Conservation (phyloP, 2,797 vertebrate species). For the Pseudochromis fuscus region DNA sequence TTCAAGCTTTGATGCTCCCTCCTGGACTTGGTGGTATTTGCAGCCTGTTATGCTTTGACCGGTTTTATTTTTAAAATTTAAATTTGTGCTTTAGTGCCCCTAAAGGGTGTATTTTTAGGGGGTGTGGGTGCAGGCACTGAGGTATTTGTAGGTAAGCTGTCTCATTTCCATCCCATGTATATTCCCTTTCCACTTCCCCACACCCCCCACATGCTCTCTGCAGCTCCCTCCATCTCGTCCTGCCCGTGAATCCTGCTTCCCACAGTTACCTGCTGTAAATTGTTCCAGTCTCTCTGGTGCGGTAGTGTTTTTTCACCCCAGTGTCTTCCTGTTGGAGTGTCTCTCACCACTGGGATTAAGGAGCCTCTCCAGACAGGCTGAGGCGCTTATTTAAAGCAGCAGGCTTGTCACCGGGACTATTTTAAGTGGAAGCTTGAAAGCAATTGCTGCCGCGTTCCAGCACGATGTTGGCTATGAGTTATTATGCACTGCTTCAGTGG, state of each 20-base stretch:
- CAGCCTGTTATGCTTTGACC: constrained; percentile 48
- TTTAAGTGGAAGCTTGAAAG: constrained; percentile 86
- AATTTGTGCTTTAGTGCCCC: constrained; percentile 51
- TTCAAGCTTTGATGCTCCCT: constrained; percentile 29
- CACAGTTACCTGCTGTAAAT: constrained; percentile 80
- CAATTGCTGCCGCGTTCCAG: constrained; percentile 78
- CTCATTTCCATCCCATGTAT: constrained; percentile 68
- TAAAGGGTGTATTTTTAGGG: constrained; percentile 55
- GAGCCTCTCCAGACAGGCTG: constrained; percentile 84
- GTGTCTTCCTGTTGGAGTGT: constrained; percentile 79
- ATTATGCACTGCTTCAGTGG: constrained; percentile 79
- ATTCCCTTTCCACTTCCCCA: constrained; percentile 52
- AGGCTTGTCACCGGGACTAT: constrained; percentile 84
- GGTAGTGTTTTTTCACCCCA: constrained; percentile 66
- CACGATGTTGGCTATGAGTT: constrained; percentile 81
- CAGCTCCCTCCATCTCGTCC: constrained; percentile 53
- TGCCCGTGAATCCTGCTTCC: constrained; percentile 71
- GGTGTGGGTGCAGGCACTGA: constrained; percentile 42
- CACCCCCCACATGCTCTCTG: constrained; percentile 41
- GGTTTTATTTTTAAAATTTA: constrained; percentile 60
- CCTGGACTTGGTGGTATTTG: constrained; percentile 42
- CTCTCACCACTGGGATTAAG: constrained; percentile 85
- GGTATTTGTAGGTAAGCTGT: constrained; percentile 74
- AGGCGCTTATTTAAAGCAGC: constrained; percentile 85
- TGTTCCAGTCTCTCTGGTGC: constrained; percentile 75